Percentiles rank a stretch among this genome's conserved stretches.
Evolutionary conservation across 2,888 invertebrate genomes (phyloP).

Genomic region (Zaprionus bogoriensis): DNA sequence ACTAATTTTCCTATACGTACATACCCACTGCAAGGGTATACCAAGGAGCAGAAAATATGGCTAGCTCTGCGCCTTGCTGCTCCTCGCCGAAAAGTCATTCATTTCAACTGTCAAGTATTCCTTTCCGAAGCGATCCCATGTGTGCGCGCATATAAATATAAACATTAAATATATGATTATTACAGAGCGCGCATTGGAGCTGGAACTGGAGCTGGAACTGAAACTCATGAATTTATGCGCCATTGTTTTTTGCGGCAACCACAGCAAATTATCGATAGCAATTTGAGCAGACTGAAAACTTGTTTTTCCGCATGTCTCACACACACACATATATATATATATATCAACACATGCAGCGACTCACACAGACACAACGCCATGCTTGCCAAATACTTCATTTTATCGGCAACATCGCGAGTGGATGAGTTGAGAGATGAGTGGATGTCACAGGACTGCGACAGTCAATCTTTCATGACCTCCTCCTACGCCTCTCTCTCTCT

Average conservation of each 20-base stretch:
- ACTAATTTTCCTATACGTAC: background rate
- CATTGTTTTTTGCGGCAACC: constrained; percentile 42
- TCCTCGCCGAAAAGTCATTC: constrained; percentile 21
- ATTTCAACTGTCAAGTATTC: constrained; percentile 34
- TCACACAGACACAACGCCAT: constrained; percentile 20
- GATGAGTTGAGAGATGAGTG: constrained; percentile 41
- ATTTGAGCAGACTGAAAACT: constrained; percentile 43
- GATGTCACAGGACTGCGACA: constrained; percentile 43
- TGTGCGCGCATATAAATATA: constrained; percentile 11
- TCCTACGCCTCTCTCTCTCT: too few relatives aligned
- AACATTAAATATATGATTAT: constrained; percentile 69
- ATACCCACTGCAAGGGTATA: too few relatives aligned
- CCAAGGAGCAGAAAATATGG: too few relatives aligned
- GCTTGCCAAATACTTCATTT: constrained; percentile 68
- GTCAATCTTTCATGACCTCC: constrained; percentile 41
- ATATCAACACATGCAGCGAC: constrained; percentile 9
- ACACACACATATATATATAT: too few relatives aligned
- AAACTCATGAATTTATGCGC: constrained; percentile 62
- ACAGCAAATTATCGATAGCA: constrained; percentile 69
- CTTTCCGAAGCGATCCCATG: background rate
- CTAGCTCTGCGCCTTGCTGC: too few relatives aligned
- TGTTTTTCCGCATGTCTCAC: constrained; percentile 62
- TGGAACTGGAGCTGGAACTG: too few relatives aligned
- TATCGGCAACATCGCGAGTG: constrained; percentile 54
- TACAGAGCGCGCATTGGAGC: too few relatives aligned